Evolutionary conservation across 2,113 vertebrate genomes (phyloP).

Genomic region (Limanda limanda): DNA sequence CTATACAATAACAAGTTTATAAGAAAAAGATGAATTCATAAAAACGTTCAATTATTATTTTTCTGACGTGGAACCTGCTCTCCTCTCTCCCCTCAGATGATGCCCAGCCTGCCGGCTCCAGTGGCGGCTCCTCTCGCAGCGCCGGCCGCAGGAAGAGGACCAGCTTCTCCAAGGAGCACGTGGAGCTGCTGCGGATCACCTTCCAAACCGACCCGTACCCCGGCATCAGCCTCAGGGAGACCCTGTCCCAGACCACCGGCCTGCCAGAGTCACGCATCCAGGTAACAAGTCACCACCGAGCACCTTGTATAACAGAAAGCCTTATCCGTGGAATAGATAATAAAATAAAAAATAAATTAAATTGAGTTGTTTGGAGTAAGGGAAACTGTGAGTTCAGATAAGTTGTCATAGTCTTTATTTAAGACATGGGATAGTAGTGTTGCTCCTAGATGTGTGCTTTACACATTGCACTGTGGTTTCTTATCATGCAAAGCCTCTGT

Average conservation of each 20-base stretch:
- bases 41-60: neutral
- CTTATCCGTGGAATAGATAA: neutral
- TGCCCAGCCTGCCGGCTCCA: slow-evolving; percentile 32
- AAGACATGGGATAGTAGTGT: neutral
- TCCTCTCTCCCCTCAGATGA: slow-evolving; percentile 59
- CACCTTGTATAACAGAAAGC: neutral
- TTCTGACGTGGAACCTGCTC: slow-evolving; percentile 6
- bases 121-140: slow-evolving; percentile 57
- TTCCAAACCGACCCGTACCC: slow-evolving; percentile 83
- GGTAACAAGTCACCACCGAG: slow-evolving; percentile 52
- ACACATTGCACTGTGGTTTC: neutral
- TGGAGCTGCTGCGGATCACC: slow-evolving; percentile 76
- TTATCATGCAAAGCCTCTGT: slow-evolving; percentile 56
- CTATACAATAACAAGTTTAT: too few species aligned
- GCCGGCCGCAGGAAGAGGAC: slow-evolving; percentile 83
- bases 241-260: slow-evolving; percentile 79
- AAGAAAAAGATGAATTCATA: neutral
- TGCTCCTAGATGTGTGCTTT: neutral
- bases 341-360: neutral
- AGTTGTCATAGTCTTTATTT: slow-evolving; percentile 1
- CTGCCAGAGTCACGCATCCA: slow-evolving; percentile 85
- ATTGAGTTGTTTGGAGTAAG: neutral
- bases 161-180: slow-evolving; percentile 83
- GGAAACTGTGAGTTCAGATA: slow-evolving; percentile 2
- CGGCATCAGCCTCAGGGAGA: slow-evolving; percentile 82